Conservation (phyloP, 2,888 invertebrate species). For the Chaetogeoica ovagalla region DNA sequence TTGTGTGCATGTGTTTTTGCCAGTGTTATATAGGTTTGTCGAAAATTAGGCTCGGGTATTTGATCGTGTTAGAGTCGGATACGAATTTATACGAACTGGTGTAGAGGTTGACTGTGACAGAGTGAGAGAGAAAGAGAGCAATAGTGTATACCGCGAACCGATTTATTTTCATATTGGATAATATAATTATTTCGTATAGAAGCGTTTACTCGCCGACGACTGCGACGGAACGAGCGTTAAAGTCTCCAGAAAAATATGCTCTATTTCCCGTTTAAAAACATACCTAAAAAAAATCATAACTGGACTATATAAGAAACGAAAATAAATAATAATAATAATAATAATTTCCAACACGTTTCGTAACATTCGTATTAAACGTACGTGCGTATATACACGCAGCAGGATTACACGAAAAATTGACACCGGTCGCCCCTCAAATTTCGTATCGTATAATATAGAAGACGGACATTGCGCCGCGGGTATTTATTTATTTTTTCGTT, state of each 20-base stretch:
- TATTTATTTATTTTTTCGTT: not conserved
- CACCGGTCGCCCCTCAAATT: conserved; percentile 34
- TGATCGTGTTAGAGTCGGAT: too few relatives aligned
- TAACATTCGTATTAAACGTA: not conserved
- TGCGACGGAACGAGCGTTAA: not conserved
- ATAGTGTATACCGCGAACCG: too few relatives aligned
- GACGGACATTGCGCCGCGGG: not conserved
- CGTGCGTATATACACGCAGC: too few relatives aligned
- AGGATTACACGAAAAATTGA: not conserved
- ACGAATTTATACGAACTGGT: too few relatives aligned
- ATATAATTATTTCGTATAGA: too few relatives aligned
- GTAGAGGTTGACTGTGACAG: too few relatives aligned
- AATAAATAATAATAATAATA: not conserved
- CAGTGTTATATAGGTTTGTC: too few relatives aligned
- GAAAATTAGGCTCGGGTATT: too few relatives aligned
- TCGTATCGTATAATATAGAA: not conserved
- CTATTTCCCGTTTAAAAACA: not conserved
- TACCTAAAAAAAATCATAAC: not conserved
- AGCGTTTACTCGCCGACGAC: too few relatives aligned
- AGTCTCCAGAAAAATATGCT: not conserved
- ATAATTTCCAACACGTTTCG: not conserved
- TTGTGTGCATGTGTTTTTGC: too few relatives aligned
- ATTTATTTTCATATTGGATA: too few relatives aligned
- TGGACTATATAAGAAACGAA: not conserved
- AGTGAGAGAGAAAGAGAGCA: too few relatives aligned